Evolutionary conservation across 2,797 vertebrate species (phyloP).

Genomic region (Bufotes viridis): DNA sequence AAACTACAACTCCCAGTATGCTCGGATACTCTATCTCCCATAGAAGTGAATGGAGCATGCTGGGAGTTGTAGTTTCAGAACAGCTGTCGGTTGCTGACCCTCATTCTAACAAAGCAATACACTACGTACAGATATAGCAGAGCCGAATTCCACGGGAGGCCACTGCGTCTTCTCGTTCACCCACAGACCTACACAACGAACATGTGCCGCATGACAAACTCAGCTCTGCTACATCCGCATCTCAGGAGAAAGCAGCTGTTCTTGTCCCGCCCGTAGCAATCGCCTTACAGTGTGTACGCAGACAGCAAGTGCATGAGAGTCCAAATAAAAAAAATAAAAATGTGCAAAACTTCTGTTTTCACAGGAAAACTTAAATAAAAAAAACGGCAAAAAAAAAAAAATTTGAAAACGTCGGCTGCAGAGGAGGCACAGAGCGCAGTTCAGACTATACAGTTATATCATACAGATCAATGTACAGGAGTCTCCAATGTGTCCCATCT

Average conservation of each 20-base stretch:
- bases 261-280: constrained; percentile 60
- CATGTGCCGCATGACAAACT: background rate
- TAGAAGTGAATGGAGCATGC: too few relatives aligned
- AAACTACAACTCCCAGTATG: too few relatives aligned
- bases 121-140: background rate
- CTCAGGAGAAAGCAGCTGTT: constrained; percentile 65
- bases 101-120: background rate
- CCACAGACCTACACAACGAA: too few relatives aligned
- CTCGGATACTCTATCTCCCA: too few relatives aligned
- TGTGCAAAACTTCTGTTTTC: constrained; percentile 33
- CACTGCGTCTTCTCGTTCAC: background rate
- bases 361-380: constrained; percentile 33
- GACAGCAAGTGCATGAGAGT: constrained; percentile 72
- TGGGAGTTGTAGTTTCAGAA: too few relatives aligned
- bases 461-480: constrained; percentile 23
- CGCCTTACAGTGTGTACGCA: constrained; percentile 72
- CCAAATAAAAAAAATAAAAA: constrained; percentile 59
- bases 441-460: background rate
- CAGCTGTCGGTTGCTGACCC: background rate
- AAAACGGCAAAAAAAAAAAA: constrained; percentile 50
- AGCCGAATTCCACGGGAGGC: background rate
- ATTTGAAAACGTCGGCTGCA: constrained; percentile 42
- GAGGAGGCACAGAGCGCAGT: constrained; percentile 19
- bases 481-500: background rate
- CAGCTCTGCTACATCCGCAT: background rate